Conservation (phyloP, 1,140 invertebrate genomes). For the Goniozus legneri region DNA sequence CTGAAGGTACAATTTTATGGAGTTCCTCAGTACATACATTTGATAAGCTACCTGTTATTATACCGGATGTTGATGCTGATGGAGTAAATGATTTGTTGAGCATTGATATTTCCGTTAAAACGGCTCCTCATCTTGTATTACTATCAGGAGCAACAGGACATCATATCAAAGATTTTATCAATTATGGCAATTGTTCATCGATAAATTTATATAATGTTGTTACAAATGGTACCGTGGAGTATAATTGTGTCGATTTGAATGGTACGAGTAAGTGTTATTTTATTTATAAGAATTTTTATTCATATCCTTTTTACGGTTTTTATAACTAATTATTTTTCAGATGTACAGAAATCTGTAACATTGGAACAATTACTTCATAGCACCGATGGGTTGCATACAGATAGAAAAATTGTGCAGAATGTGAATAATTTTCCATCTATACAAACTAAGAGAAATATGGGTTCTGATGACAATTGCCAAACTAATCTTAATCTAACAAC, state of each 20-base stretch:
- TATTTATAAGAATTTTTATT: constrained; percentile 36
- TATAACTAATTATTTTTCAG: constrained; percentile 22
- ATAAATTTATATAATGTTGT: constrained; percentile 50
- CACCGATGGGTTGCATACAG: constrained; percentile 22
- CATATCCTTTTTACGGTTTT: background rate
- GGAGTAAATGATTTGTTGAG: constrained; percentile 64
- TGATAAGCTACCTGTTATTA: constrained; percentile 66
- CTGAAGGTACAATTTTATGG: constrained; percentile 66
- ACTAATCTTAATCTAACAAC: constrained; percentile 33
- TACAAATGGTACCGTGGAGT: constrained; percentile 43
- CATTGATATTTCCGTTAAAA: constrained; percentile 52
- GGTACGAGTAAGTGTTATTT: constrained; percentile 21
- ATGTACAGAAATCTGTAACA: constrained; percentile 23
- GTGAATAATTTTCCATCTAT: constrained; percentile 3
- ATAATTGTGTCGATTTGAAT: constrained; percentile 32
- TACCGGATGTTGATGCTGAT: constrained; percentile 71
- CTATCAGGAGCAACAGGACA: constrained; percentile 63
- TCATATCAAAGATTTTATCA: constrained; percentile 35
- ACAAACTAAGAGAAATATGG: constrained; percentile 12
- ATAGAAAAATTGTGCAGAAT: constrained; percentile 17
- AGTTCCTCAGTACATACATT: constrained; percentile 53
- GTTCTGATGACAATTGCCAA: constrained; percentile 15
- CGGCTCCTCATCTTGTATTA: constrained; percentile 58
- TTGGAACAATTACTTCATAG: constrained; percentile 27
- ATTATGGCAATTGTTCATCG: constrained; percentile 45